phyloP scores from a whole-genome alignment of 1,140 invertebrate genomes.

The Drosophila elegans region DNA sequence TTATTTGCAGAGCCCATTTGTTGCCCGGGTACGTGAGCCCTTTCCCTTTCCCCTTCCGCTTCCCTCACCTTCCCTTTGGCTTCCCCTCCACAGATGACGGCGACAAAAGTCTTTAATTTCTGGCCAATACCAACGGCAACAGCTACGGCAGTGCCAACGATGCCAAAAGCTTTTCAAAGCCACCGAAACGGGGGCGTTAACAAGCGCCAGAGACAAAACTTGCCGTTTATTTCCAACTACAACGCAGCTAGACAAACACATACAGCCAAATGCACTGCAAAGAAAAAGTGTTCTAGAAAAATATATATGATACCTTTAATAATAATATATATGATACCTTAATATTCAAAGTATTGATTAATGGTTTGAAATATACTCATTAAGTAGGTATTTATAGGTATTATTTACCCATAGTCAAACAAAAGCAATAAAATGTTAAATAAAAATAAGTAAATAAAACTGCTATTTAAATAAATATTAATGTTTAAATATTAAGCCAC shows the following conservation, averaged over 20 bases:
- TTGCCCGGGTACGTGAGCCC: conserved; percentile 66
- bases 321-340: neutral
- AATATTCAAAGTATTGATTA: neutral
- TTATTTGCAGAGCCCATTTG: conserved; percentile 79
- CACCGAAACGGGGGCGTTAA: conserved; percentile 79
- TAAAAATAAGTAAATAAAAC: too few species aligned
- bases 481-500: too few species aligned
- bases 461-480: too few species aligned
- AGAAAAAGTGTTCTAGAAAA: neutral
- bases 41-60: neutral
- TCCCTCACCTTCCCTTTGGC: too few species aligned
- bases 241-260: conserved; percentile 48
- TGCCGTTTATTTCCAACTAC: conserved; percentile 63
- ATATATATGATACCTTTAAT: too few species aligned
- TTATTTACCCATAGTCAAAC: too few species aligned
- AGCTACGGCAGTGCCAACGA: conserved; percentile 25
- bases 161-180: conserved; percentile 70
- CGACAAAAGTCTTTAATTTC: conserved; percentile 81
- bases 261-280: conserved; percentile 22
- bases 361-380: too few species aligned
- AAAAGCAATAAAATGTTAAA: too few species aligned
- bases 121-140: conserved; percentile 71
- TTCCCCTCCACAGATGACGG: conserved; percentile 21
- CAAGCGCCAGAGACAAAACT: conserved; percentile 75
- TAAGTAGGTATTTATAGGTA: too few species aligned